Percentiles rank a stretch among this genome's conserved stretches.
Evolutionary conservation across 2,797 vertebrate species (phyloP).

Genomic region (Avahi laniger): DNA sequence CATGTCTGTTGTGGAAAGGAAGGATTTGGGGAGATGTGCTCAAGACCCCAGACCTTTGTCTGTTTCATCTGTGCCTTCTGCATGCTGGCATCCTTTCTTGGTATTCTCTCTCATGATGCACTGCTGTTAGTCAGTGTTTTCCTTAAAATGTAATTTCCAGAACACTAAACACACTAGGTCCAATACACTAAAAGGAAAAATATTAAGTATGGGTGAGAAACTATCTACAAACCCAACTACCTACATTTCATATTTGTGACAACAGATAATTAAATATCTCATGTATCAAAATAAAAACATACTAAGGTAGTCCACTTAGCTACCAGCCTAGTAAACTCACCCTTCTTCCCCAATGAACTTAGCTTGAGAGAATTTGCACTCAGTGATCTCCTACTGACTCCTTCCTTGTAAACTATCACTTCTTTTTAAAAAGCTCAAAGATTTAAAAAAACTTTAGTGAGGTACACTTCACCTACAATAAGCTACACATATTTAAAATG

Average conservation of each 20-base stretch:
- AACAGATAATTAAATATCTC: neutral
- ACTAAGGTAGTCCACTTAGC: neutral
- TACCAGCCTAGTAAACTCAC: neutral
- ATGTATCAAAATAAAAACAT: neutral
- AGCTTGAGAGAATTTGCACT: neutral
- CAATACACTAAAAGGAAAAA: neutral
- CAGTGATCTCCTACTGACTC: neutral
- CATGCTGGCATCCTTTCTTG: neutral
- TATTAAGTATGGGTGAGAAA: neutral
- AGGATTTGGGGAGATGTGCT: neutral
- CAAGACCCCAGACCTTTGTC: neutral
- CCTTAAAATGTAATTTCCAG: neutral
- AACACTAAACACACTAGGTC: neutral
- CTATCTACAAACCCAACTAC: neutral
- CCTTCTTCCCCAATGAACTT: neutral
- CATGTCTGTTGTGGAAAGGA: neutral
- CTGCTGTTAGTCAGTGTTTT: neutral
- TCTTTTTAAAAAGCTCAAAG: conserved; percentile 17
- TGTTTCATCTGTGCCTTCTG: neutral
- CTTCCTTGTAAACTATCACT: neutral
- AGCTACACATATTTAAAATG: neutral
- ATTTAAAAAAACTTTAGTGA: neutral
- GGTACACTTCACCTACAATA: neutral
- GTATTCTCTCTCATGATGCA: neutral
- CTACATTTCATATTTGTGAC: neutral